These are phyloP conservation scores for Montipora cactus DNA, from an alignment of 64 coral and sea anemone species.

Conservation along the genomic window DNA sequence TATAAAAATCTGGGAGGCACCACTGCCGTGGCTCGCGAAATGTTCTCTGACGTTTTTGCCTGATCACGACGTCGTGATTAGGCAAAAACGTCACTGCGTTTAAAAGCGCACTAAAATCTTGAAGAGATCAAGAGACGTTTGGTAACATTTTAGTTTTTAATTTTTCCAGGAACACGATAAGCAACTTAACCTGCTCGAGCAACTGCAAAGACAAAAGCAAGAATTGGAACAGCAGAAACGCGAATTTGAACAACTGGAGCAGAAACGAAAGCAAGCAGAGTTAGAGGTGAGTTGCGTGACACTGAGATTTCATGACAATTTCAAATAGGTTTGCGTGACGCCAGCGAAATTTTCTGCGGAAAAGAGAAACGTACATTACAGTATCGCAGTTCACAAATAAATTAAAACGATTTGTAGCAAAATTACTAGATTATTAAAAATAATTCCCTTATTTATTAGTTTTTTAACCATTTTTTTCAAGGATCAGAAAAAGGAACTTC, in stretches of 20 bases:
- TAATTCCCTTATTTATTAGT: neutral
- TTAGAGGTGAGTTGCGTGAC: conserved; percentile 48
- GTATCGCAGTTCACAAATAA: no score
- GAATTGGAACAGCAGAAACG: conserved; percentile 71
- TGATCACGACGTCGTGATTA: no score
- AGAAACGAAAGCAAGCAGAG: conserved; percentile 41
- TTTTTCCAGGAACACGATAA: conserved; percentile 71
- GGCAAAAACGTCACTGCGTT: no score
- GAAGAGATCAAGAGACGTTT: neutral
- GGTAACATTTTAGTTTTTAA: neutral
- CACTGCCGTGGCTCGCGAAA: no score
- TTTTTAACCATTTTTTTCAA: conserved; percentile 9
- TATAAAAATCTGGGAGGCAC: no score
- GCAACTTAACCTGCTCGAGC: conserved; percentile 58
- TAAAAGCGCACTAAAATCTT: neutral
- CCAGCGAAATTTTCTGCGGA: no score
- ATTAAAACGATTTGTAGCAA: no score
- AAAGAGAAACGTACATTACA: no score
- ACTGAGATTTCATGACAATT: neutral
- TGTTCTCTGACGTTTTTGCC: no score
- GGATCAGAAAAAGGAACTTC: conserved; percentile 78
- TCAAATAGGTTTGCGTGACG: no score
- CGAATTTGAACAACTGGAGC: conserved; percentile 59
- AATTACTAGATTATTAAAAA: no score
- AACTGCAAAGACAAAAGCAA: conserved; percentile 62